Evolutionary conservation across 2,113 vertebrate species (phyloP), one percentile per base, ranked within the genome.

Genomic region (Arenaria interpres): DNA sequence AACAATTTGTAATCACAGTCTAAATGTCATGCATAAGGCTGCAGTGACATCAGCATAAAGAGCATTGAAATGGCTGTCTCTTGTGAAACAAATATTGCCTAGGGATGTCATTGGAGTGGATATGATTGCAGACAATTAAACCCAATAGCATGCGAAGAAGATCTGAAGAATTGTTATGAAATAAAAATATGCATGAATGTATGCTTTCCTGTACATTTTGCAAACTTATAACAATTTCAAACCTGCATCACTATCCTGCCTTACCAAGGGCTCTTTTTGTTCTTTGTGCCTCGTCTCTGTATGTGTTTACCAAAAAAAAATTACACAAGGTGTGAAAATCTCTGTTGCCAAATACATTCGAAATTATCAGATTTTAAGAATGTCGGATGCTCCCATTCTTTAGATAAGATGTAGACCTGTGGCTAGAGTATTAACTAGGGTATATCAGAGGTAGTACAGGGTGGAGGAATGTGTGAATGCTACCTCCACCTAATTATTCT

Each of bases 371-470:
- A 56, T 53, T 48, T 76, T 79, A 54, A 50, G 10, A 67, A 63
- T 16, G 10, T 41, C 6, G 10, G 5, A 8, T 32, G 28, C 10
- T 68, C 9, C 1, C 4, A 10, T 73, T 73, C 7, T 82, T 88
- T 30, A 7, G 0, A 17, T 41, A 25, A 17, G 4, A 0, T 4
- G 27, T 69, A 12, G 11, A 46, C 3, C 6, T 62, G 13, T 17
- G 24, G 6, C 2, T 69, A 18, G 6, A 45, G 9, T 16, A 60
- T 28, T 75, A 51, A n/a, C 14, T 27, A 14, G 5, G 11, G 6
- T 43, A 13, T 46, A 6, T 5, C 11, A 2, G 10, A 68, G 12
- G 3, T 14, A 67, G 37, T 32, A 50, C 9, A 9, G 4, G 2
- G 3, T 16, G 7, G 3, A 60, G 17, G 8, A 56, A 19, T 17